phyloP scores from a whole-genome alignment of 1,140 invertebrate genomes.

The Trachymyrmex cornetzi region DNA sequence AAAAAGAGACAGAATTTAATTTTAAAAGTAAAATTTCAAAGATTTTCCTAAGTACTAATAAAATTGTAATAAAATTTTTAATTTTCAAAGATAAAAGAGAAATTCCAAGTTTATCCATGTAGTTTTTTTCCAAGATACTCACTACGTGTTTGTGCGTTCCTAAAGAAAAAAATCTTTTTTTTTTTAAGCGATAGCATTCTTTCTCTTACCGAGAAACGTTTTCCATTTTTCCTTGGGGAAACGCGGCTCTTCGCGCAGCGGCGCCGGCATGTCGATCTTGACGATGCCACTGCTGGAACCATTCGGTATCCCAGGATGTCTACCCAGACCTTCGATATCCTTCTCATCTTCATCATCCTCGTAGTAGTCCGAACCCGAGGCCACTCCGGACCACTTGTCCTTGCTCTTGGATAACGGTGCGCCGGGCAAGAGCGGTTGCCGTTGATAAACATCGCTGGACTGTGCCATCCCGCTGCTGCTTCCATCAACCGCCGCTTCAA shows the following conservation, averaged over 20 bases:
- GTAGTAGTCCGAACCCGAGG: slow-evolving; percentile 83
- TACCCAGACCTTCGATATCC: slow-evolving; percentile 82
- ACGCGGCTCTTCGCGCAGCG: slow-evolving; percentile 88
- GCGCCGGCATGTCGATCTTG: slow-evolving; percentile 88
- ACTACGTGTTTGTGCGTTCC: not conserved
- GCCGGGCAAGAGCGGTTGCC: slow-evolving; percentile 86
- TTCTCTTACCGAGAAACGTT: slow-evolving; percentile 88
- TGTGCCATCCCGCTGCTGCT: slow-evolving; percentile 85
- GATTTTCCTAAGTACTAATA: no score
- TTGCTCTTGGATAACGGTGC: slow-evolving; percentile 83
- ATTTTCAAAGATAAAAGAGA: no score
- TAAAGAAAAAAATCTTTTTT: no score
- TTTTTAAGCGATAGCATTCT: no score
- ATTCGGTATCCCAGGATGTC: slow-evolving; percentile 81
- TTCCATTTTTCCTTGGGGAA: slow-evolving; percentile 92
- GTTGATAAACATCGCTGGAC: slow-evolving; percentile 87
- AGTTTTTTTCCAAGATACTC: not conserved
- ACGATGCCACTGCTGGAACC: slow-evolving; percentile 85
- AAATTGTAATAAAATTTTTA: no score
- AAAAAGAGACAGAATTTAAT: no score
- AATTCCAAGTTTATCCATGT: no score
- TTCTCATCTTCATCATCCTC: slow-evolving; percentile 85
- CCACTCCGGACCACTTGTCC: slow-evolving; percentile 83
- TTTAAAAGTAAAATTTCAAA: no score
- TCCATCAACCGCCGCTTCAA: slow-evolving; percentile 83